These are phyloP conservation scores for Momotus momota DNA, from an alignment of 2,797 vertebrate genomes.

Conservation along the genomic window DNA sequence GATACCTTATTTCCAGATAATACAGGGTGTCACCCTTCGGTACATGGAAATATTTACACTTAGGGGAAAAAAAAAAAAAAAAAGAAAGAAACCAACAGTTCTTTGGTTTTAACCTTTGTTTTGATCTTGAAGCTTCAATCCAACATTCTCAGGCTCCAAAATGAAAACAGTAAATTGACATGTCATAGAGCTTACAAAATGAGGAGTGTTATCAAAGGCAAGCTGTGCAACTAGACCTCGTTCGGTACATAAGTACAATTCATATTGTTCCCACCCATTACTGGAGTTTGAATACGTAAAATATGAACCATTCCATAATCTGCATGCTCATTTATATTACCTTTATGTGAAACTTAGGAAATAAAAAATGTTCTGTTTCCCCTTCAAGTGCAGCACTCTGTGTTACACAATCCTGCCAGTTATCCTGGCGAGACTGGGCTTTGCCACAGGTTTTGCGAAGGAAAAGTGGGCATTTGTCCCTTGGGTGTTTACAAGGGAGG, in stretches of 20 bases:
- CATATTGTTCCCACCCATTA: constrained; percentile 74
- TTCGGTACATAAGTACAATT: constrained; percentile 62
- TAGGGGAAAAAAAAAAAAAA: not conserved
- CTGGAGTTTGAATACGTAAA: constrained; percentile 59
- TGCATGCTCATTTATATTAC: constrained; percentile 71
- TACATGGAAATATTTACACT: not conserved
- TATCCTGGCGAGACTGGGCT: not conserved
- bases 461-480: not conserved
- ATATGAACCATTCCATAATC: constrained; percentile 75
- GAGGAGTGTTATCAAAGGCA: constrained; percentile 73
- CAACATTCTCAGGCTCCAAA: constrained; percentile 56
- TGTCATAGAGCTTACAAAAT: constrained; percentile 76
- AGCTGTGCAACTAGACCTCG: constrained; percentile 21
- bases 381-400: constrained; percentile 25
- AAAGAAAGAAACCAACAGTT: not conserved
- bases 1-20: constrained; percentile 8
- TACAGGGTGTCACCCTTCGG: not conserved
- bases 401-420: not conserved
- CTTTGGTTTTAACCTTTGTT: constrained; percentile 60
- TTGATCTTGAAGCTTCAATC: constrained; percentile 69
- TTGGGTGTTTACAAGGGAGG: not conserved
- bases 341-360: constrained; percentile 67
- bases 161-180: constrained; percentile 73
- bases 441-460: not conserved
- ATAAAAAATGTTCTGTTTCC: constrained; percentile 75